Evolutionary conservation across 2,797 vertebrate species (phyloP), one percentile per base, ranked within the genome.

Genomic region (Enteromius viviparus): DNA sequence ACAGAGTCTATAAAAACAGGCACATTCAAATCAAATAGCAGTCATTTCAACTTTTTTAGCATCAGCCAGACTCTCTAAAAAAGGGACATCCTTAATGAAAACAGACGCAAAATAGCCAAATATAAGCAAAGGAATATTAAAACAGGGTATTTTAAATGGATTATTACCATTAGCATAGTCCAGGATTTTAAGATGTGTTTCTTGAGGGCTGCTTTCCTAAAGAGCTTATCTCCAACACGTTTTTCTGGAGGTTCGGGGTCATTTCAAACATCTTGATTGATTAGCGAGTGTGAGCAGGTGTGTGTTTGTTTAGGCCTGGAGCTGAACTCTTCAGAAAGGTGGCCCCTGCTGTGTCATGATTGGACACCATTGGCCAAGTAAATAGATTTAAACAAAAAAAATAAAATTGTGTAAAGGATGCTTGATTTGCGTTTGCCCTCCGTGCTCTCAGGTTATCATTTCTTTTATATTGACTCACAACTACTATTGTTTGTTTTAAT

Each of bases 221-320:
- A 19, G 14, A 58, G 51, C 9, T 60, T 21, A 40, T 2, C 32
- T 26, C 21, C 19, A 17, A 40, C 34, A 4, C 14, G 4, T 6
- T 47, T n/a, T 23, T 62, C 40, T 64, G 26, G 11, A 65, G 14
- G 26, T n/a, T n/a, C 37, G 6, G 4, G 14, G n/a, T 19, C 0
- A 26, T 60, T 26, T 60, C 74, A 47, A 32, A 78, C 26, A 78
- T 6, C 6, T 34, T 51, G 19, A 34, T n/a, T 47, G 40, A 64
- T 47, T 32, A 78, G 19, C 2, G 15, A 49, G 23, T 49, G 51
- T 34, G 34, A 34, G 34, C 76, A 78, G 76, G 42, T 78, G 76
- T 78, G 76, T 66, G 76, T 77, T 76, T 42, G n/a, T 42, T 62
- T 21, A 26, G 53, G 34, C 2, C 10, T 26, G 8, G 14, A 17